Conservation (phyloP, 2,113 vertebrate genomes). For the Sebastes fasciatus region DNA sequence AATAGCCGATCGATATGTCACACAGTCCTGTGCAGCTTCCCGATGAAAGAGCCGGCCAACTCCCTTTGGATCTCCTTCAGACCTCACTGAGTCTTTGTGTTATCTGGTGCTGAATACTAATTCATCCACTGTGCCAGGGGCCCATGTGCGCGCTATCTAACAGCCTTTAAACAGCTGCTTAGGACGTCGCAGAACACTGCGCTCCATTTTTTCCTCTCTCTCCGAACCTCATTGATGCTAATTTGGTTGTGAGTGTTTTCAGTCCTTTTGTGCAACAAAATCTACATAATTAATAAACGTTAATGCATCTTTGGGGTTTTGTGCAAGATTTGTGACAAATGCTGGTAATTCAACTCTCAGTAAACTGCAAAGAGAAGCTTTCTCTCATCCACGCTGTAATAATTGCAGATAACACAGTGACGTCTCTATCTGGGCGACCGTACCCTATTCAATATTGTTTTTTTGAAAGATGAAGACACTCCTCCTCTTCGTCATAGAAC, state of each 20-base stretch:
- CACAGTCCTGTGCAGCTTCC: constrained; percentile 60
- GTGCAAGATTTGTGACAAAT: constrained; percentile 14
- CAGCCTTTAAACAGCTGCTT: constrained; percentile 66
- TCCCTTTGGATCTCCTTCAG: constrained; percentile 73
- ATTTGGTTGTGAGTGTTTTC: constrained; percentile 37
- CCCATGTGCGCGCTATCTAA: constrained; percentile 25
- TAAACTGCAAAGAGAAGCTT: constrained; percentile 8
- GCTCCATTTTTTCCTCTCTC: background rate
- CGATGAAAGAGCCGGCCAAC: constrained; percentile 34
- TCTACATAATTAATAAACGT: constrained; percentile 51
- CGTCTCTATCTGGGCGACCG: background rate
- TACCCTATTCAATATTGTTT: constrained; percentile 1
- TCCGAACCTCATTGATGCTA: constrained; percentile 24
- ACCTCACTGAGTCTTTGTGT: constrained; percentile 62
- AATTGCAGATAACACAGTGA: background rate
- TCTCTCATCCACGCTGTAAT: background rate
- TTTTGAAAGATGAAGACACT: constrained; percentile 50
- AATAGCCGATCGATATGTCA: constrained; percentile 75
- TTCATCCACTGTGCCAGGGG: constrained; percentile 47
- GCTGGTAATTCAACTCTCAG: background rate
- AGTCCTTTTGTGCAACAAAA: constrained; percentile 33
- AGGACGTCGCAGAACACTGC: constrained; percentile 50
- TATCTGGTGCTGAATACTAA: constrained; percentile 71
- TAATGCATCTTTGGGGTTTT: constrained; percentile 17
- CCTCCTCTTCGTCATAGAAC: constrained; percentile 34